These are phyloP conservation scores for Phyllotis vaccarum DNA, from an alignment of 2,797 vertebrate genomes.

Conservation along the genomic window DNA sequence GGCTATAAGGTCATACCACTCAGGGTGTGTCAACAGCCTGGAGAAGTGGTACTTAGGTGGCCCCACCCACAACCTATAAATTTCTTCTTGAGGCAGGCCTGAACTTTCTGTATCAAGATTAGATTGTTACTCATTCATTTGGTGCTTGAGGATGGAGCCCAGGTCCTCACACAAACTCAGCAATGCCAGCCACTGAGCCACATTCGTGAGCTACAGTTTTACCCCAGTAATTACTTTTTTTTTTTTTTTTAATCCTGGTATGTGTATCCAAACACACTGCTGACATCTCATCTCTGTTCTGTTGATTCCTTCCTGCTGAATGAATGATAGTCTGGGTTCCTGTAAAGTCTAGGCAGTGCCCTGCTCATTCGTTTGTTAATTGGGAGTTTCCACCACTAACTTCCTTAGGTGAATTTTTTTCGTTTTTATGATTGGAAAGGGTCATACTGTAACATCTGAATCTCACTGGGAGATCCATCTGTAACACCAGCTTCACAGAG, in stretches of 20 bases:
- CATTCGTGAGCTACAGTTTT: background rate
- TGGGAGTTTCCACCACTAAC: background rate
- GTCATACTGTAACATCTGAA: background rate
- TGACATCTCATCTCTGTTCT: background rate
- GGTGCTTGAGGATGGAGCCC: background rate
- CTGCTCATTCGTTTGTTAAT: background rate
- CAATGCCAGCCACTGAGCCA: background rate
- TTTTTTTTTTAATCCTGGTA: background rate
- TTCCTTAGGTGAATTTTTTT: background rate
- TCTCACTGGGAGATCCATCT: too few species aligned
- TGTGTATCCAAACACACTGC: background rate
- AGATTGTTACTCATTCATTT: background rate
- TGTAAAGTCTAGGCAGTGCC: background rate
- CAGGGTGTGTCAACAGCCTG: background rate
- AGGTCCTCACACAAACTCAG: background rate
- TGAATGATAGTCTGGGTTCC: background rate
- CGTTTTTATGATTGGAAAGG: conserved; percentile 1
- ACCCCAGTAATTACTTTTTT: background rate
- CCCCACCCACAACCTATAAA: background rate
- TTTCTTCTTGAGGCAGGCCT: background rate
- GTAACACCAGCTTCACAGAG: too few species aligned
- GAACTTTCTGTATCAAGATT: background rate
- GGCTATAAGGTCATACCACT: too few species aligned
- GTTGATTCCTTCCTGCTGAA: background rate
- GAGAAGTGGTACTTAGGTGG: background rate